Evolutionary conservation across 2,888 invertebrate genomes (phyloP).

Genomic region (Neuroscelio doddi): DNA sequence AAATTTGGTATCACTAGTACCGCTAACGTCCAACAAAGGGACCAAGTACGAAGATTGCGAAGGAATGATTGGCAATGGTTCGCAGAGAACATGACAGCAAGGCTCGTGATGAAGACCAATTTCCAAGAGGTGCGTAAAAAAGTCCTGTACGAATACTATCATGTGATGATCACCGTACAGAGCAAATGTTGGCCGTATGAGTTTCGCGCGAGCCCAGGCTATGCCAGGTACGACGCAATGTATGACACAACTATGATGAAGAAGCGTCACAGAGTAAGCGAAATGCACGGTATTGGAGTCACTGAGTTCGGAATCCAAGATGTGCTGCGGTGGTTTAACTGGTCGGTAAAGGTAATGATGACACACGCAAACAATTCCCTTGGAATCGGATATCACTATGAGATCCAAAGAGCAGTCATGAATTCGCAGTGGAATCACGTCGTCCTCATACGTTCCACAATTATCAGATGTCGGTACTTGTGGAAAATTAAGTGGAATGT

Average conservation of each 20-base stretch:
- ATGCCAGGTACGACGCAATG: slow-evolving; percentile 88
- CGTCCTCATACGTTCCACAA: slow-evolving; percentile 85
- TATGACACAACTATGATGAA: slow-evolving; percentile 88
- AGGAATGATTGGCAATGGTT: slow-evolving; percentile 75
- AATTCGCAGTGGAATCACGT: slow-evolving; percentile 84
- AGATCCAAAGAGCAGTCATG: slow-evolving; percentile 88
- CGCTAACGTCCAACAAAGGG: slow-evolving; percentile 75
- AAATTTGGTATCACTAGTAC: slow-evolving; percentile 45
- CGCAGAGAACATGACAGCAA: slow-evolving; percentile 83
- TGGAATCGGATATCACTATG: slow-evolving; percentile 82
- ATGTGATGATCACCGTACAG: slow-evolving; percentile 85
- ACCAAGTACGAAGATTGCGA: slow-evolving; percentile 79
- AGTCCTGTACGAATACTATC: slow-evolving; percentile 86
- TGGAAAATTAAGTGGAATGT: slow-evolving; percentile 87
- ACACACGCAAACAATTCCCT: slow-evolving; percentile 84
- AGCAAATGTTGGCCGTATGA: slow-evolving; percentile 84
- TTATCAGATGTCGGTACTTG: slow-evolving; percentile 77
- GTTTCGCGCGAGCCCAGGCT: slow-evolving; percentile 84
- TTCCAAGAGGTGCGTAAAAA: slow-evolving; percentile 90
- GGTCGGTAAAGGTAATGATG: slow-evolving; percentile 90
- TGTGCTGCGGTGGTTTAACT: slow-evolving; percentile 72
- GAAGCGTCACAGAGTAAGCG: slow-evolving; percentile 86
- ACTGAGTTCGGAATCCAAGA: slow-evolving; percentile 70
- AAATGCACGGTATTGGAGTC: slow-evolving; percentile 81
- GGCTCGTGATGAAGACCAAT: slow-evolving; percentile 89